Conservation (phyloP, 2,888 invertebrate genomes). For the Seira sanloemensis region DNA sequence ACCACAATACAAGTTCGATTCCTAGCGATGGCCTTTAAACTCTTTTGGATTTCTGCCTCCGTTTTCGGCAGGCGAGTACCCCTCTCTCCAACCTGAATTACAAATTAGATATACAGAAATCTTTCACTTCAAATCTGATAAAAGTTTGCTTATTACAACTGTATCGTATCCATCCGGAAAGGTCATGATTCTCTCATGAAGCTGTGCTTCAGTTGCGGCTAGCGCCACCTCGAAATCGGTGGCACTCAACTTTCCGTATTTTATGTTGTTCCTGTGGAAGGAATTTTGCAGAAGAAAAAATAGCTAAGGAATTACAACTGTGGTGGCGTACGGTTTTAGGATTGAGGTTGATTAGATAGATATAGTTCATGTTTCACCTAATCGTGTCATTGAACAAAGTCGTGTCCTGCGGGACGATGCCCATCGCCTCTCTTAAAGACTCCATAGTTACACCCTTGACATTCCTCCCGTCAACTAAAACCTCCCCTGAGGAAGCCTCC, state of each 20-base stretch:
- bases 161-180: conserved; percentile 76
- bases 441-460: conserved; percentile 76
- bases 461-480: conserved; percentile 76
- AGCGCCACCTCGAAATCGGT: conserved; percentile 76
- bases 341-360: too few relatives aligned
- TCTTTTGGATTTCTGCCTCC: conserved; percentile 77
- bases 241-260: conserved; percentile 77
- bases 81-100: conserved; percentile 77
- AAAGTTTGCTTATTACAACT: conserved; percentile 42
- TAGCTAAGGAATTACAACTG: too few relatives aligned
- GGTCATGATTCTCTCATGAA: conserved; percentile 77
- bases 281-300: too few relatives aligned
- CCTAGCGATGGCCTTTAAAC: conserved; percentile 76
- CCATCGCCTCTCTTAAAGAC: conserved; percentile 77
- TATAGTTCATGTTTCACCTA: conserved; percentile 73
- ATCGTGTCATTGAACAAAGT: conserved; percentile 77
- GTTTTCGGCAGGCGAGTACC: conserved; percentile 78
- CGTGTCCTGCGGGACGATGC: conserved; percentile 79
- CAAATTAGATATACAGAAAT: not conserved
- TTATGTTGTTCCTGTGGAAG: conserved; percentile 77
- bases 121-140: not conserved
- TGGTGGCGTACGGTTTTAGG: too few relatives aligned
- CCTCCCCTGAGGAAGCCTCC: conserved; percentile 76
- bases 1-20: conserved; percentile 77
- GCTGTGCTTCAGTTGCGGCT: conserved; percentile 78